phyloP scores from a whole-genome alignment of 2,113 vertebrate species.

The Eublepharis macularius region DNA sequence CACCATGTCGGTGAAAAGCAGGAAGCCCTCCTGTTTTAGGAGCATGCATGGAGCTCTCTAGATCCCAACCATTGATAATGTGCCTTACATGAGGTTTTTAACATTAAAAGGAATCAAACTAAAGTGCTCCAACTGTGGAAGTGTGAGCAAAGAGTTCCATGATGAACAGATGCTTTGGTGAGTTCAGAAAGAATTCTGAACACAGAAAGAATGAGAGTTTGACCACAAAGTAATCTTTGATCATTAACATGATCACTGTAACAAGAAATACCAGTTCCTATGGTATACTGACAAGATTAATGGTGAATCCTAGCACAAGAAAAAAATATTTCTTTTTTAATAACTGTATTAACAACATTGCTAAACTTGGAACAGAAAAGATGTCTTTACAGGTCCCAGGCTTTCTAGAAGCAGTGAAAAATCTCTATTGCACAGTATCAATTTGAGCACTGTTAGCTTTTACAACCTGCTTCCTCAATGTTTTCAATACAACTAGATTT shows the following conservation, averaged over 20 bases:
- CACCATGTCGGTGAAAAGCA: background rate
- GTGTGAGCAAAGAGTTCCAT: background rate
- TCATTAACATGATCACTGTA: constrained; percentile 11
- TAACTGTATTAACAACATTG: background rate
- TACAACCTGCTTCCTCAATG: background rate
- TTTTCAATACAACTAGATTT: background rate
- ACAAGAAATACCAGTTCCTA: background rate
- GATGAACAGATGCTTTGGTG: constrained; percentile 62
- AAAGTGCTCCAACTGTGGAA: constrained; percentile 44
- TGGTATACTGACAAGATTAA: background rate
- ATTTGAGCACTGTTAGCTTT: background rate
- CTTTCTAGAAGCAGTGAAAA: background rate
- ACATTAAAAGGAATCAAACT: constrained; percentile 18
- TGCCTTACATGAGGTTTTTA: background rate
- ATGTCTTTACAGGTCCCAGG: background rate
- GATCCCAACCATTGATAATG: background rate
- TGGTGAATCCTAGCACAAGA: background rate
- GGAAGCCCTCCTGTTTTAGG: background rate
- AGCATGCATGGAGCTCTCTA: background rate
- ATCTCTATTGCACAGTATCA: background rate
- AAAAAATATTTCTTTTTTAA: background rate
- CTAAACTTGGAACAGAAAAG: background rate
- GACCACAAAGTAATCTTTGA: constrained; percentile 23
- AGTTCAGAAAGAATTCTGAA: constrained; percentile 6
- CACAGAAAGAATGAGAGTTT: background rate